phyloP scores from a whole-genome alignment of 2,797 vertebrate genomes.

The Synaphobranchus kaupii region DNA sequence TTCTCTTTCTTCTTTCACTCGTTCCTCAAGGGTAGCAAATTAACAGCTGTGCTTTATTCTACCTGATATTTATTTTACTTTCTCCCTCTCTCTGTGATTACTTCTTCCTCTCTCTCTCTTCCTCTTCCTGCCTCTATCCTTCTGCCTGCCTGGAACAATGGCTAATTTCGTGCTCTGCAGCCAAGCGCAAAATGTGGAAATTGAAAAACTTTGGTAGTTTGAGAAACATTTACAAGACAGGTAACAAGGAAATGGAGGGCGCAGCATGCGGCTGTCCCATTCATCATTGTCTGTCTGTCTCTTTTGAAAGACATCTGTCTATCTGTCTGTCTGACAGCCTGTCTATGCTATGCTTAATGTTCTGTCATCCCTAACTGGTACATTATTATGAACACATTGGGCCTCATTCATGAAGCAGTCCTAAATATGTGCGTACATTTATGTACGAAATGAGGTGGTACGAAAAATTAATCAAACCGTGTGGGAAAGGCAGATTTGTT shows the following conservation, averaged over 20 bases:
- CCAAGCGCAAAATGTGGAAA: conserved; percentile 98
- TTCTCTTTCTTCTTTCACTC: conserved; percentile 2
- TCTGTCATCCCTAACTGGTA: not conserved
- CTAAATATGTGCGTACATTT: too few species aligned
- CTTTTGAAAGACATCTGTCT: not conserved
- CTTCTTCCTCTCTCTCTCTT: conserved; percentile 41
- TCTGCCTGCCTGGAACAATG: conserved; percentile 42
- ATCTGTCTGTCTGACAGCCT: conserved; percentile 1
- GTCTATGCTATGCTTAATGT: not conserved
- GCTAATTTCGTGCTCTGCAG: conserved; percentile 63
- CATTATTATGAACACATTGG: not conserved
- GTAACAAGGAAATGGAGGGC: conserved; percentile 68
- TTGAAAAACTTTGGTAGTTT: conserved; percentile 98
- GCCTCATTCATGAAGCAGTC: too few species aligned
- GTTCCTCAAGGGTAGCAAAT: not conserved
- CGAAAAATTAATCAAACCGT: too few species aligned
- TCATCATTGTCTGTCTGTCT: conserved; percentile 22
- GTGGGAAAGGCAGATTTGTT: too few species aligned
- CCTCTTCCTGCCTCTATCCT: conserved; percentile 51
- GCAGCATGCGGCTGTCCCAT: conserved; percentile 22
- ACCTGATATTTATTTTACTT: not conserved
- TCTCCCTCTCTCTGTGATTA: not conserved
- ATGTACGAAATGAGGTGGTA: too few species aligned
- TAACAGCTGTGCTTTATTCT: not conserved
- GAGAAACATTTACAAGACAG: conserved; percentile 98